Evolutionary conservation across 2,113 vertebrate species (phyloP), one percentile per base, ranked within the genome.

Genomic region (Thermophis baileyi): DNA sequence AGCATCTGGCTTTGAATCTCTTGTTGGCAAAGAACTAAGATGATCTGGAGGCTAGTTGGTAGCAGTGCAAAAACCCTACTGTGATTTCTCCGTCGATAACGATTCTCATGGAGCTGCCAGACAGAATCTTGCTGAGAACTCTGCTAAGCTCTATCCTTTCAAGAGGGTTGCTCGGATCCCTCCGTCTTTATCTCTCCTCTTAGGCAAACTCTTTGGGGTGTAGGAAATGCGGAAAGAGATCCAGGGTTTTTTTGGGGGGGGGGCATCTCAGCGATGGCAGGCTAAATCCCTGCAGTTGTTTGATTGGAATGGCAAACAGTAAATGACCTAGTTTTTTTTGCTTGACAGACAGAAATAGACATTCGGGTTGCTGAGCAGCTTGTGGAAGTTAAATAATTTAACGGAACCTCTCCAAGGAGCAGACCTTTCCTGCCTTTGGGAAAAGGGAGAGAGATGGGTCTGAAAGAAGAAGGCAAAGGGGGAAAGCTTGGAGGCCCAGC

Each of bases 271-370:
- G n/a, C 6, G 0, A 22, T 55, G 74, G 86, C 90, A 16, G 74
- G 63, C 91, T 0, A 86, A 91, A 85, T 93, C 92, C 89, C 95
- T 91, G 0, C 0, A 46, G 3, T 90, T 88, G 94, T 25, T 88
- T 6, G 0, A 87, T 22, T 6, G 6, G 0, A 91, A 89, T 94
- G 27, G 51, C n/a, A 50, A 89, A 89, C 93, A 22, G 22, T 2
- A 10, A 81, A 93, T 96, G 97, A 97, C 95, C 95, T 96, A 97
- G 89, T 96, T 97, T 0, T n/a, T n/a, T n/a, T 0, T n/a, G 94
- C 92, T 87, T 93, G 90, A 89, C 85, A 0, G 55, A 92, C 95
- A 90, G 92, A 86, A 95, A 94, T 1, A 94, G 93, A 69, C 25
- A 87, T 87, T 44, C 27, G 54, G 46, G 93, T 95, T 93, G 93